Evolutionary conservation across 2,113 vertebrate genomes (phyloP), one percentile per base, ranked within the genome.

Genomic region (Atractosteus spatula): DNA sequence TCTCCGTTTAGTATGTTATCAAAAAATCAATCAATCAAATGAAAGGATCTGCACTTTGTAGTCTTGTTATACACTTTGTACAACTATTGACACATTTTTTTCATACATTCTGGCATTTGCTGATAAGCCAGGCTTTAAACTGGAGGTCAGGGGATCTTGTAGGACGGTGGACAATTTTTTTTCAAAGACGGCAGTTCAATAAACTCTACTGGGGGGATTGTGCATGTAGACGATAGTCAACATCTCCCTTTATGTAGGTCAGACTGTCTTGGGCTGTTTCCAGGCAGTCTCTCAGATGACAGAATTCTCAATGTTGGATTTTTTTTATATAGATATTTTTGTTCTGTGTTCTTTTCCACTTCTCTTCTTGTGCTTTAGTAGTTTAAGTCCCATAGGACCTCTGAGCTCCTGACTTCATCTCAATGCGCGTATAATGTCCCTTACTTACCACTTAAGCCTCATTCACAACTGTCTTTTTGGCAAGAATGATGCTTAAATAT

Each of bases 231-330:
- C 73, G 56, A 78, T 71, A 59, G 47, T 62, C 56, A 74, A 17
- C 55, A 7, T 51, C 66, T 77, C 56, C 54, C 55, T 73, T 7
- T 79, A 87, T 87, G 76, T 89, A 83, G 89, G 89, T 86, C 89
- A 88, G 74, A 29, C 56, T 77, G 67, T 77, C 54, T 69, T 73
- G 66, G 3, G 71, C 66, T 79, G 72, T 77, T 83, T 82, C 74
- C 75, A 69, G 74, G n/a, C 78, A 74, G 76, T 78, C 83, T 62
- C 2, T 51, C n/a, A 8, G 6, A 61, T 61, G 65, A 51, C 47
- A 51, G 47, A 51, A 5, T 10, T 51, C 47, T 51, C 5, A 5
- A 5, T 51, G 47, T 51, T 29, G 29, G 1, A 29, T 51, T 51
- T 51, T 51, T 41, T 29, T 67, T 69, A 71, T 80, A 74, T 81